Evolutionary conservation across 2,113 vertebrate genomes (phyloP).

Genomic region (Empidonax alnorum): DNA sequence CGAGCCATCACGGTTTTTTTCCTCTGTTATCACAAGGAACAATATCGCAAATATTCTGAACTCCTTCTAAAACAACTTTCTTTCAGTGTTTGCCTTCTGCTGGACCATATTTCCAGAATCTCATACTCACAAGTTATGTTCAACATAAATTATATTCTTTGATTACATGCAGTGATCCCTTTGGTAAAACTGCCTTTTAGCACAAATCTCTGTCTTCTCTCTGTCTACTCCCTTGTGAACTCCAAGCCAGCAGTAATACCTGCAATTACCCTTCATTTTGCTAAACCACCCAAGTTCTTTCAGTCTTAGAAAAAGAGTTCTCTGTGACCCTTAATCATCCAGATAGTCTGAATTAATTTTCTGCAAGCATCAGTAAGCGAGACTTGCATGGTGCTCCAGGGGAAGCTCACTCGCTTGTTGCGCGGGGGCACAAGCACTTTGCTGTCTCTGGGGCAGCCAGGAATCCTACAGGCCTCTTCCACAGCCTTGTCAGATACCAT

Average conservation of each 20-base stretch:
- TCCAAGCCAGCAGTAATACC: not conserved
- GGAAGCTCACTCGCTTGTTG: not conserved
- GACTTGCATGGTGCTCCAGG: not conserved
- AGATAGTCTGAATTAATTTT: not conserved
- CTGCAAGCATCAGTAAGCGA: not conserved
- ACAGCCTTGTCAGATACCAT: not conserved
- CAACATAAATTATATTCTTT: not conserved
- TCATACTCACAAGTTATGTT: not conserved
- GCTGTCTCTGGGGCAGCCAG: not conserved
- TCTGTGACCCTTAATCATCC: not conserved
- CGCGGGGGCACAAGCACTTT: accelerated
- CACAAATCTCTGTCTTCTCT: not conserved
- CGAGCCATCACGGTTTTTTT: not conserved
- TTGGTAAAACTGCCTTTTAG: not conserved
- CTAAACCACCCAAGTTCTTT: not conserved
- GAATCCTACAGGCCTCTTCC: not conserved
- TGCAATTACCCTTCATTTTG: not conserved
- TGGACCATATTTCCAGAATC: not conserved
- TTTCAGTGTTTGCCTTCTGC: not conserved
- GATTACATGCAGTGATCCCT: not conserved
- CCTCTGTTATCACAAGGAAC: not conserved
- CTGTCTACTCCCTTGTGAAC: accelerated
- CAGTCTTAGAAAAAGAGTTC: not conserved
- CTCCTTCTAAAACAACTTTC: not conserved
- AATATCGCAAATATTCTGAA: not conserved